phyloP scores from a whole-genome alignment of 1,140 invertebrate genomes.

The Linepithema humile region DNA sequence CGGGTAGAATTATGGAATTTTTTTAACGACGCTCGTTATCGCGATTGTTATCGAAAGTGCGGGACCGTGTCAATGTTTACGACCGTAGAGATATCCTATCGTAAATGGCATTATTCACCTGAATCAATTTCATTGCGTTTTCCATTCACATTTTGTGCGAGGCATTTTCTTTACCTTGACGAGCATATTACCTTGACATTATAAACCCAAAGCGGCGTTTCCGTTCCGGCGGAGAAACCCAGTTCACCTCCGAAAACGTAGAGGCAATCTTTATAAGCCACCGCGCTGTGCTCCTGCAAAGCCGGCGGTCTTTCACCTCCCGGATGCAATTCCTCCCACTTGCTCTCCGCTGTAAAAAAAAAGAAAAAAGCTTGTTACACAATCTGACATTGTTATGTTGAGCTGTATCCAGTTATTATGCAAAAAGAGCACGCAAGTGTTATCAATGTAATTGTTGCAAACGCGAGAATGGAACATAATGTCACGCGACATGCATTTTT shows the following conservation, averaged over 20 bases:
- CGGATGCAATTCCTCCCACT: constrained; percentile 89
- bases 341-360: constrained; percentile 86
- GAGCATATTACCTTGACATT: constrained; percentile 89
- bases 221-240: constrained; percentile 90
- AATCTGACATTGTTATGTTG: constrained; percentile 53
- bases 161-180: too few species aligned
- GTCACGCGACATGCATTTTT: neutral
- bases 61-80: neutral
- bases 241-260: constrained; percentile 96
- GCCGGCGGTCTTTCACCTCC: constrained; percentile 90
- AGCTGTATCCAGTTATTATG: neutral
- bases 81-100: neutral
- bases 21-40: constrained; percentile 31
- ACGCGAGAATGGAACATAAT: neutral
- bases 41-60: constrained; percentile 40
- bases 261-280: constrained; percentile 90
- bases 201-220: constrained; percentile 95
- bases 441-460: neutral
- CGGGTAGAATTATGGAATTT: constrained; percentile 72
- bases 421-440: neutral
- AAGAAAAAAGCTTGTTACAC: constrained; percentile 32
- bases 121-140: neutral
- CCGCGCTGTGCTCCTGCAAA: constrained; percentile 93
- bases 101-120: neutral
- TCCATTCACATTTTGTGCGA: neutral